phyloP scores from a whole-genome alignment of 2,797 vertebrate genomes.

The Botia almorhae region DNA sequence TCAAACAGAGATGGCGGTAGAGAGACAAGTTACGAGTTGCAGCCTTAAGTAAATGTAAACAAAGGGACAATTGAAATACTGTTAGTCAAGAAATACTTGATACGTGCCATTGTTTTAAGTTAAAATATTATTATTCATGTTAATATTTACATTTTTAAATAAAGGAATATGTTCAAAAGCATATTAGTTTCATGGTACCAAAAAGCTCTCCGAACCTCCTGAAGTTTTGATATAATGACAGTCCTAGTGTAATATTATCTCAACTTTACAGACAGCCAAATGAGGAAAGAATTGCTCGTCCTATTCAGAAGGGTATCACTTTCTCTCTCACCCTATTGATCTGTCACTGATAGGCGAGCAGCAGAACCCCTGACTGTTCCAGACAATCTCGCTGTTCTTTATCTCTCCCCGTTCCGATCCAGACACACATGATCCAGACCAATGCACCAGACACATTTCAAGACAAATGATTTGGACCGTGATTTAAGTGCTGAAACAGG shows the following conservation, averaged over 20 bases:
- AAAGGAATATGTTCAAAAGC: background rate
- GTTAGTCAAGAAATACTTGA: too few species aligned
- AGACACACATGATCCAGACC: slow-evolving; percentile 48
- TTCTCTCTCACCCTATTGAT: background rate
- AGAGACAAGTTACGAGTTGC: too few species aligned
- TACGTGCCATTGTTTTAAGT: background rate
- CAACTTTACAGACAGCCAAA: slow-evolving; percentile 25
- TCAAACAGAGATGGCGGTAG: too few species aligned
- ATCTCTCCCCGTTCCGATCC: slow-evolving; percentile 10
- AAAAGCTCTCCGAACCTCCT: background rate
- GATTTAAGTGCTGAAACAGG: slow-evolving; percentile 61
- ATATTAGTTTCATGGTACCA: too few species aligned
- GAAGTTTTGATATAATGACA: background rate
- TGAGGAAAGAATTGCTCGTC: slow-evolving; percentile 13
- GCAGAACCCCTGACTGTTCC: slow-evolving; percentile 34
- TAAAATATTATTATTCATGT: too few species aligned
- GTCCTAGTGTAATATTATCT: background rate
- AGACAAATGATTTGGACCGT: slow-evolving; percentile 68
- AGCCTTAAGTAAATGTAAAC: too few species aligned
- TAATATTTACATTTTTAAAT: background rate
- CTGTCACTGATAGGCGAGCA: slow-evolving; percentile 52
- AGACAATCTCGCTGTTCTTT: slow-evolving; percentile 15
- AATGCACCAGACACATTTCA: slow-evolving; percentile 54
- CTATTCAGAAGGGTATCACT: background rate
- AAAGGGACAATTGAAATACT: too few species aligned